A percentile compares a stretch with the other conserved stretches of the same genome.
Conservation (phyloP, 2,113 vertebrate species). For the Hiodon tergisus region DNA sequence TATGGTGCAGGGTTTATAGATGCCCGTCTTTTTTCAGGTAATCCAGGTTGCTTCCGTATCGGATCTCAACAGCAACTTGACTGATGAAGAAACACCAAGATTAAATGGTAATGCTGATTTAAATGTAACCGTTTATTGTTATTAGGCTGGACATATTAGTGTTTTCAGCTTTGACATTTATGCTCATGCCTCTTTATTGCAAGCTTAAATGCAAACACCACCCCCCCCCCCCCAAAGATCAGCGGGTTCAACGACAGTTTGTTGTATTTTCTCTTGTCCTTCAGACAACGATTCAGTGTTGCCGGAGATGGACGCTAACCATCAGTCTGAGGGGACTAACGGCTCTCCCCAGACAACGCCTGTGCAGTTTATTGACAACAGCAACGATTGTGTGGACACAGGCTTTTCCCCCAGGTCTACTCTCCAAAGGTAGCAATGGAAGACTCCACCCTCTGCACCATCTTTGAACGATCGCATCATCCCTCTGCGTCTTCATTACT, state of each 20-base stretch:
- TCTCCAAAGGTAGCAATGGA: constrained; percentile 70
- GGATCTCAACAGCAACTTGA: constrained; percentile 66
- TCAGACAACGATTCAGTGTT: constrained; percentile 58
- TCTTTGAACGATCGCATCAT: not conserved
- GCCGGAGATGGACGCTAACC: constrained; percentile 52
- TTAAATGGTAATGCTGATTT: constrained; percentile 67
- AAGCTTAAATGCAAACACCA: too few species aligned
- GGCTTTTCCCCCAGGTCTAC: constrained; percentile 66
- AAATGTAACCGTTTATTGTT: not conserved
- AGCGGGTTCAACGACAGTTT: not conserved
- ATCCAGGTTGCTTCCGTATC: constrained; percentile 85
- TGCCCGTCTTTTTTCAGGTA: constrained; percentile 57
- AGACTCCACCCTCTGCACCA: constrained; percentile 44
- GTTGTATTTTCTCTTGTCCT: not conserved
- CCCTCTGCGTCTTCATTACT: not conserved
- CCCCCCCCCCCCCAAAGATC: too few species aligned
- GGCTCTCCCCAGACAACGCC: constrained; percentile 47
- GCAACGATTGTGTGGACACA: constrained; percentile 37
- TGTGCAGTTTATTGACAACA: constrained; percentile 42
- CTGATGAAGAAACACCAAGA: constrained; percentile 56
- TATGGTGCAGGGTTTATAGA: too few species aligned
- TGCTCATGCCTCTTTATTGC: not conserved
- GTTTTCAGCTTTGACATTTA: not conserved
- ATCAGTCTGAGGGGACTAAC: constrained; percentile 43
- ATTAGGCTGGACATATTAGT: not conserved